These are phyloP conservation scores for Melanogrammus aeglefinus DNA, from an alignment of 2,797 vertebrate genomes.

Conservation along the genomic window DNA sequence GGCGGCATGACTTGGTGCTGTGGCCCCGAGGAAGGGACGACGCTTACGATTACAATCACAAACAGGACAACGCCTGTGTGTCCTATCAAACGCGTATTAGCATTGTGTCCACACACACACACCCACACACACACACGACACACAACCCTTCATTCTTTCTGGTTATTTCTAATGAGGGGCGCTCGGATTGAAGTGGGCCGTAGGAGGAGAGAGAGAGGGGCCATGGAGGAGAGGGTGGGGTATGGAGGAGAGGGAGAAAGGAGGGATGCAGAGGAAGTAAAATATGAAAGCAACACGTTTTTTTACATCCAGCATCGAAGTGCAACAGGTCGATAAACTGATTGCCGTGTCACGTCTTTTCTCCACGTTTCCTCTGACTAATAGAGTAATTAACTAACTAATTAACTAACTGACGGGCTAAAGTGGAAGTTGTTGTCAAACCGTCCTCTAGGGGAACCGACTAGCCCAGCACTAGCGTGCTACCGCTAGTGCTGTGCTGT, in stretches of 20 bases:
- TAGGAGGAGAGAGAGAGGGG: constrained; percentile 11
- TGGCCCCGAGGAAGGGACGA: background rate
- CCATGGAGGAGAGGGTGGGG: too few species aligned
- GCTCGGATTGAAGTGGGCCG: constrained; percentile 30
- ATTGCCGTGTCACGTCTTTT: background rate
- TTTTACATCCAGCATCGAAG: background rate
- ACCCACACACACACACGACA: constrained; percentile 16
- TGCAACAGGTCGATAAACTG: background rate
- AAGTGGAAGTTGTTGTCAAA: too few species aligned
- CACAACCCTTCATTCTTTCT: constrained; percentile 2
- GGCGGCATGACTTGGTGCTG: constrained; percentile 38
- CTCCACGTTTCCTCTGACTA: background rate
- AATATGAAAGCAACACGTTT: constrained; percentile 24
- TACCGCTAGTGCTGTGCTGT: too few species aligned
- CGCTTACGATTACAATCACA: constrained; percentile 30
- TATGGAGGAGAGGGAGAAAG: too few species aligned
- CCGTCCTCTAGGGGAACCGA: too few species aligned
- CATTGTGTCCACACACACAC: constrained; percentile 13
- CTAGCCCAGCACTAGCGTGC: too few species aligned
- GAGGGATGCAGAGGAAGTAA: constrained; percentile 31
- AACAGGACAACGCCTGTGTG: constrained; percentile 33
- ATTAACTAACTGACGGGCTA: background rate
- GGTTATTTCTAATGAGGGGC: constrained; percentile 54
- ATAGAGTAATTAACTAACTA: background rate
- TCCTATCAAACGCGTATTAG: constrained; percentile 39